phyloP scores from a whole-genome alignment of 2,797 vertebrate species.

The Atherinosoma microstoma region DNA sequence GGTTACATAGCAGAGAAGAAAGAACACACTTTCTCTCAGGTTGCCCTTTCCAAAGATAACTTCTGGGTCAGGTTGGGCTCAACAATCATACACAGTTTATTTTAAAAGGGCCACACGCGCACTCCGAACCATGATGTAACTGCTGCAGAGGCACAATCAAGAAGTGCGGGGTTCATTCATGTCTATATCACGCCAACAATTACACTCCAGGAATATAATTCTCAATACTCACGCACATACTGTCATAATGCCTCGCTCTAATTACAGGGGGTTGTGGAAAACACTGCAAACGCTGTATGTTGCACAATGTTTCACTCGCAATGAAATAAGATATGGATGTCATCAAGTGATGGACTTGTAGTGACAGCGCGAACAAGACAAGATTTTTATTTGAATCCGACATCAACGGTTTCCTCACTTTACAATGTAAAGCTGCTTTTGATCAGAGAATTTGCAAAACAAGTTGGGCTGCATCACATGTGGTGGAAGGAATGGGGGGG shows the following conservation, averaged over 20 bases:
- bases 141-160: conserved; percentile 54
- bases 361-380: conserved; percentile 43
- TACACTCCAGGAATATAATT: conserved; percentile 73
- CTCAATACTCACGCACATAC: conserved; percentile 72
- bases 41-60: conserved; percentile 69
- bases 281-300: conserved; percentile 38
- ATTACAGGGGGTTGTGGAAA: conserved; percentile 57
- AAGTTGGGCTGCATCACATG: conserved; percentile 28
- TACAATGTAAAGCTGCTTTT: conserved; percentile 1
- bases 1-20: conserved; percentile 54
- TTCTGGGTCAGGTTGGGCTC: conserved; percentile 60
- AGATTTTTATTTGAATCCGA: conserved; percentile 31
- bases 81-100: conserved; percentile 56
- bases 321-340: conserved; percentile 31
- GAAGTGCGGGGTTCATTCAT: conserved; percentile 60
- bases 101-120: conserved; percentile 62
- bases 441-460: conserved; percentile 37
- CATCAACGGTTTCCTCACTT: conserved; percentile 29
- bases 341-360: conserved; percentile 53
- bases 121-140: conserved; percentile 69
- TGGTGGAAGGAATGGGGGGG: not conserved
- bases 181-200: conserved; percentile 68
- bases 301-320: conserved; percentile 27
- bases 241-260: conserved; percentile 67
- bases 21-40: conserved; percentile 43